Percentiles rank a stretch among this genome's conserved stretches.
Conservation (phyloP, 2,888 invertebrate genomes). For the Glaucopsyche alexis region DNA sequence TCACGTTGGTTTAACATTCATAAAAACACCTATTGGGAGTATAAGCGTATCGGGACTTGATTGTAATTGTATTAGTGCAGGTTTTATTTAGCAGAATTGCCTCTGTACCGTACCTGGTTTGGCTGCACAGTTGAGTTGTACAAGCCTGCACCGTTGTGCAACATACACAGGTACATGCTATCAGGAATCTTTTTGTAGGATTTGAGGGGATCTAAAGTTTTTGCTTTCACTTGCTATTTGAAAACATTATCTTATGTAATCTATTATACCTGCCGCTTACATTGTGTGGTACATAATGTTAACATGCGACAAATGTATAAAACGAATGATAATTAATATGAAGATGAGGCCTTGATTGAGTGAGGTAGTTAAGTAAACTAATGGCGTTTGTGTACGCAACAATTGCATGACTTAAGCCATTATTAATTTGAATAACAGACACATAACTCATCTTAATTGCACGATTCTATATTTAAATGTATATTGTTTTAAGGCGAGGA, state of each 20-base stretch:
- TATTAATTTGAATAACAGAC: conserved; percentile 20
- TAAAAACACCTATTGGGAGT: too few relatives aligned
- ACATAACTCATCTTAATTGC: conserved; percentile 21
- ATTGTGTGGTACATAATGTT: too few relatives aligned
- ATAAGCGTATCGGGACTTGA: too few relatives aligned
- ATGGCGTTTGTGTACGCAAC: not conserved
- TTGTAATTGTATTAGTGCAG: too few relatives aligned
- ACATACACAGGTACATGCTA: not conserved
- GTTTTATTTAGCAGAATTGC: too few relatives aligned
- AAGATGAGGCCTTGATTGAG: not conserved
- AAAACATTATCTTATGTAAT: not conserved
- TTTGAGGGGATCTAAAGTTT: not conserved
- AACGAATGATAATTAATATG: not conserved
- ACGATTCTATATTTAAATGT: conserved; percentile 19
- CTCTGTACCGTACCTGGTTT: too few relatives aligned
- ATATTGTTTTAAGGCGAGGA: conserved; percentile 26
- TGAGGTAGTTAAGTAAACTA: not conserved
- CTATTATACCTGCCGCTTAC: too few relatives aligned
- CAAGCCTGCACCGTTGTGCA: too few relatives aligned
- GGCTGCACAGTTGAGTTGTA: too few relatives aligned
- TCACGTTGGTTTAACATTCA: too few relatives aligned
- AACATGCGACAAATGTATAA: not conserved
- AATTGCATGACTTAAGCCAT: conserved; percentile 13
- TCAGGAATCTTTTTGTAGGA: not conserved
- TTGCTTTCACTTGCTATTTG: not conserved